Evolutionary conservation across 2,797 vertebrate species (phyloP), one percentile per base, ranked within the genome.

Genomic region (Vireo griseus): DNA sequence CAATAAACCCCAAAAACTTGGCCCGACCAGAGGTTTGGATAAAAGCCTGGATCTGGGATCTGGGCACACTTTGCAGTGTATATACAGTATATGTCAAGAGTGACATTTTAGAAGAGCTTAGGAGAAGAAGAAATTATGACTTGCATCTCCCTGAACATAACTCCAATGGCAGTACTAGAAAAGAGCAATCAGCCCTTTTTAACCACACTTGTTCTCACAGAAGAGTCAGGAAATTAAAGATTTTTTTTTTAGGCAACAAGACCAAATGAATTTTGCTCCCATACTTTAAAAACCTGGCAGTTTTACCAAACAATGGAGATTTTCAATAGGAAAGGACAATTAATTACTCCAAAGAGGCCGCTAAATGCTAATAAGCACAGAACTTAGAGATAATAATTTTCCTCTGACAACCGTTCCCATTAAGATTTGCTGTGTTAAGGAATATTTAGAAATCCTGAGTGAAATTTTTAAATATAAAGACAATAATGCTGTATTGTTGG

Each of bases 131-230:
- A 96, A 95, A 94, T 94, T 83, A 97, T 96, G 92, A 95, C 94
- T 94, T 96, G 87, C 91, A 96, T 92, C 85, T 92, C 85, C 76
- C 82, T 73, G 73, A 93, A 65, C 95, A 0, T 80, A 88, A 68
- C 51, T 94, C 66, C 85, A 67, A 88, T 77, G 29, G 85, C 91
- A 90, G 20, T 35, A 59, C 35, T 75, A 97, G 87, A 96, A 96
- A 96, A 92, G 96, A 97, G 96, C 94, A 96, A 96, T 97, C 96
- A 97, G 87, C 79, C 82, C 73, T 79, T 96, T 96, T 97, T 95
- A 97, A 96, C 85, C 47, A 67, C 95, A n/a, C 88, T 97, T 97
- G 95, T 97, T 97, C 88, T 92, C 72, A 91, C n/a, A 94, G 88
- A 96, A 96, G 69, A 95, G 76, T 94, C 93, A 96, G 94, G 92